Conservation (phyloP, 2,113 vertebrate genomes). For the Atractosteus spatula region DNA sequence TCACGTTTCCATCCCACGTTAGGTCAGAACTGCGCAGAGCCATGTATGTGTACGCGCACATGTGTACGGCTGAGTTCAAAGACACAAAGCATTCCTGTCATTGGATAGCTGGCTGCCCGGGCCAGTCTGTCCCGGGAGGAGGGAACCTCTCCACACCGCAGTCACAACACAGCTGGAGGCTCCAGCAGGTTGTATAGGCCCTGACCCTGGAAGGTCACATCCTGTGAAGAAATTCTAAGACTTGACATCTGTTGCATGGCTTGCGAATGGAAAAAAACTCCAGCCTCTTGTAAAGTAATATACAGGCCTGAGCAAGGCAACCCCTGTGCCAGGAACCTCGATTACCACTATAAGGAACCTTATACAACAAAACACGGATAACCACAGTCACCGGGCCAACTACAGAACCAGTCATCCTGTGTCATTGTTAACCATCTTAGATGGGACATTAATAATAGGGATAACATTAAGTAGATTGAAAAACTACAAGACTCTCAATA, state of each 20-base stretch:
- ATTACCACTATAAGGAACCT: conserved; percentile 31
- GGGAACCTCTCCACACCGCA: conserved; percentile 55
- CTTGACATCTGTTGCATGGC: conserved; percentile 72
- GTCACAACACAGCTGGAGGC: conserved; percentile 65
- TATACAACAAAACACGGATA: too few species aligned
- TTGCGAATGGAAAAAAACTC: conserved; percentile 47
- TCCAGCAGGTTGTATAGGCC: conserved; percentile 55
- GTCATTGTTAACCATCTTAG: too few species aligned
- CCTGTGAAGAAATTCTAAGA: conserved; percentile 66
- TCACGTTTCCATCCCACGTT: not conserved
- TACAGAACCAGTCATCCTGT: too few species aligned
- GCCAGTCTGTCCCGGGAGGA: conserved; percentile 44
- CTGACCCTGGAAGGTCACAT: conserved; percentile 67
- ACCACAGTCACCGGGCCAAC: too few species aligned
- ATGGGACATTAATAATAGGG: too few species aligned
- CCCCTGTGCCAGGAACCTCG: conserved; percentile 69
- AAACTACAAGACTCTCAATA: too few species aligned
- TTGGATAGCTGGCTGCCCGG: conserved; percentile 50
- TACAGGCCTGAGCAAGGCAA: conserved; percentile 65
- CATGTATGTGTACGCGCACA: conserved; percentile 18
- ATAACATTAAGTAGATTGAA: too few species aligned
- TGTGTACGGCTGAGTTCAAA: too few species aligned
- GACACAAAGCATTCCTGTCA: conserved; percentile 17
- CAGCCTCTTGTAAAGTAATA: conserved; percentile 61
- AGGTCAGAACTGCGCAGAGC: conserved; percentile 19